Percentiles rank a stretch among this genome's conserved stretches.
Conservation (phyloP, 2,113 vertebrate genomes). For the Pedionomus torquatus region DNA sequence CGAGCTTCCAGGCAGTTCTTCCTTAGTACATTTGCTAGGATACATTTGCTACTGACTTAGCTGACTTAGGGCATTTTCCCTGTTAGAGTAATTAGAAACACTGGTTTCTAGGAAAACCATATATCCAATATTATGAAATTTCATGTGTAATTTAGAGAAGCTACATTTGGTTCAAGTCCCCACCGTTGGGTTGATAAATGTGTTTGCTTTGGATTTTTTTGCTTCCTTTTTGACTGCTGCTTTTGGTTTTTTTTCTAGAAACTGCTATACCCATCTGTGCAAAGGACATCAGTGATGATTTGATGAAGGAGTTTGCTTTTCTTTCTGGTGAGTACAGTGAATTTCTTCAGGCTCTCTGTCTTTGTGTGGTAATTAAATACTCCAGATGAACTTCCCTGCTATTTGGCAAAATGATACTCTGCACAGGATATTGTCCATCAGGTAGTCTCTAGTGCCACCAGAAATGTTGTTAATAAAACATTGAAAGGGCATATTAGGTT, state of each 20-base stretch:
- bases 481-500: not conserved
- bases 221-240: not conserved
- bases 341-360: not conserved
- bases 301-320: slow-evolving; percentile 93
- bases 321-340: slow-evolving; percentile 85
- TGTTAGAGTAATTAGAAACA: not conserved
- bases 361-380: slow-evolving; percentile 21
- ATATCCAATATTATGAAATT: not conserved
- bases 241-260: slow-evolving; percentile 73
- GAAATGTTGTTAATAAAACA: slow-evolving; percentile 58
- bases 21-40: not conserved
- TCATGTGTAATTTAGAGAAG: not conserved
- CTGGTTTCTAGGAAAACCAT: not conserved
- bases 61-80: not conserved
- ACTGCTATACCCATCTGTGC: slow-evolving; percentile 75
- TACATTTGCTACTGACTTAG: not conserved
- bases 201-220: not conserved
- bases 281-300: slow-evolving; percentile 87
- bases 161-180: not conserved
- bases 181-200: not conserved
- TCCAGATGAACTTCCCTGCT: not conserved
- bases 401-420: slow-evolving; percentile 16
- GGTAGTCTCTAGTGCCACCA: not conserved
- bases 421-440: not conserved
- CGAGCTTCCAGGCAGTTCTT: not conserved